phyloP scores from a whole-genome alignment of 2,888 invertebrate species.

The Dendrolimus pini region DNA sequence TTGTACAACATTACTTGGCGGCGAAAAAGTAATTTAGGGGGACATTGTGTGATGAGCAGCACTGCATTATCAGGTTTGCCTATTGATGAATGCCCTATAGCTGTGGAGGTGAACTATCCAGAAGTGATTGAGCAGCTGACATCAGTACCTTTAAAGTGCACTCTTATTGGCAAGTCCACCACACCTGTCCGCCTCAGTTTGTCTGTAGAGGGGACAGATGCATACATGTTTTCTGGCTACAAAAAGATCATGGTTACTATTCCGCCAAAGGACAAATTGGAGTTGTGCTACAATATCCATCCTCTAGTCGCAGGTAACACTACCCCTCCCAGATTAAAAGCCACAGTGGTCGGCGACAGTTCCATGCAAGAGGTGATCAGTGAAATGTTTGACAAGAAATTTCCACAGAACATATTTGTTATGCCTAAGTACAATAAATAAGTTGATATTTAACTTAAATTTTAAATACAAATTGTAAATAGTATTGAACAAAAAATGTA shows the following conservation, averaged over 20 bases:
- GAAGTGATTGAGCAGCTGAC: slow-evolving; percentile 85
- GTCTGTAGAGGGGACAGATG: slow-evolving; percentile 89
- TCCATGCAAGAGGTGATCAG: slow-evolving; percentile 51
- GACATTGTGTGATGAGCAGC: slow-evolving; percentile 67
- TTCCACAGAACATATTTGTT: slow-evolving; percentile 70
- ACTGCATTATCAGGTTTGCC: slow-evolving; percentile 74
- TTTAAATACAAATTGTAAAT: slow-evolving; percentile 51
- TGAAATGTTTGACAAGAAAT: slow-evolving; percentile 69
- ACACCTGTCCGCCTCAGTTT: slow-evolving; percentile 84
- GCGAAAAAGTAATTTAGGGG: slow-evolving; percentile 37
- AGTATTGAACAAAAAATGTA: slow-evolving; percentile 53
- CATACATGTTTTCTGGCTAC: slow-evolving; percentile 96
- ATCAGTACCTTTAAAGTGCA: slow-evolving; percentile 82
- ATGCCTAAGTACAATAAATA: slow-evolving; percentile 73
- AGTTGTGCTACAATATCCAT: slow-evolving; percentile 85
- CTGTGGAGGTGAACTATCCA: slow-evolving; percentile 79
- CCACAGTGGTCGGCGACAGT: slow-evolving; percentile 62
- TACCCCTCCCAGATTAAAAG: slow-evolving; percentile 79
- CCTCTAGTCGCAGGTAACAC: slow-evolving; percentile 86
- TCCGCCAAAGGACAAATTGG: slow-evolving; percentile 78
- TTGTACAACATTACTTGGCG: slow-evolving; percentile 67
- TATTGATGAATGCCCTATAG: slow-evolving; percentile 79
- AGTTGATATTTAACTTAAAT: slow-evolving; percentile 38
- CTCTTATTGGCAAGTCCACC: slow-evolving; percentile 82
- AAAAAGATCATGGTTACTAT: slow-evolving; percentile 84